phyloP scores from a whole-genome alignment of 2,797 vertebrate genomes.

The Sebastes glaucus region DNA sequence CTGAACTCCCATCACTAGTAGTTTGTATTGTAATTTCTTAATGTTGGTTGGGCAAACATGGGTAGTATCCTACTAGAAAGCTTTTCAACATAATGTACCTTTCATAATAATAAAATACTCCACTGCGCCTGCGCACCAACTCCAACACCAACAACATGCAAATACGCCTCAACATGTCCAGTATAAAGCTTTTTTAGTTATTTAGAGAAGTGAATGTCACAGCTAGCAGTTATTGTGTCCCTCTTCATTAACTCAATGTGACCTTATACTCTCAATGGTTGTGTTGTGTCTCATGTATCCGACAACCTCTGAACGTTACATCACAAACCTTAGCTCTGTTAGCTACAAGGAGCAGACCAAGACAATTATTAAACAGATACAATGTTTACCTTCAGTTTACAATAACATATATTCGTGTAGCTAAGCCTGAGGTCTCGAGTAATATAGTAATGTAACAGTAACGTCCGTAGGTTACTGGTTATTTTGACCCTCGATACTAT shows the following conservation, averaged over 20 bases:
- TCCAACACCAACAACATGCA: neutral
- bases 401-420: too few species aligned
- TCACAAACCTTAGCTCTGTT: neutral
- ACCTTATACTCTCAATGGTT: accelerated
- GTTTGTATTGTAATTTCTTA: neutral
- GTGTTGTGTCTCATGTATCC: too few species aligned
- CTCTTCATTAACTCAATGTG: accelerated
- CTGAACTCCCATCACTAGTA: too few species aligned
- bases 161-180: neutral
- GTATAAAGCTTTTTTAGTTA: accelerated
- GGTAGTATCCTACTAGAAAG: neutral
- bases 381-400: too few species aligned
- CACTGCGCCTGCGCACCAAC: constrained; percentile 49
- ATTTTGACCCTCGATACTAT: too few species aligned
- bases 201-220: accelerated
- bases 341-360: neutral
- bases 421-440: too few species aligned
- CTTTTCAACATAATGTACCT: neutral
- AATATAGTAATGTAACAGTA: too few species aligned
- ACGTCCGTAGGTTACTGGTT: too few species aligned
- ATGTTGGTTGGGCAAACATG: neutral
- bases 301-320: neutral
- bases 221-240: accelerated
- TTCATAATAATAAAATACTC: neutral
- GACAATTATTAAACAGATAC: too few species aligned